Evolutionary conservation across 2,888 invertebrate genomes (phyloP).

Genomic region (Ramazzottius varieornatus): DNA sequence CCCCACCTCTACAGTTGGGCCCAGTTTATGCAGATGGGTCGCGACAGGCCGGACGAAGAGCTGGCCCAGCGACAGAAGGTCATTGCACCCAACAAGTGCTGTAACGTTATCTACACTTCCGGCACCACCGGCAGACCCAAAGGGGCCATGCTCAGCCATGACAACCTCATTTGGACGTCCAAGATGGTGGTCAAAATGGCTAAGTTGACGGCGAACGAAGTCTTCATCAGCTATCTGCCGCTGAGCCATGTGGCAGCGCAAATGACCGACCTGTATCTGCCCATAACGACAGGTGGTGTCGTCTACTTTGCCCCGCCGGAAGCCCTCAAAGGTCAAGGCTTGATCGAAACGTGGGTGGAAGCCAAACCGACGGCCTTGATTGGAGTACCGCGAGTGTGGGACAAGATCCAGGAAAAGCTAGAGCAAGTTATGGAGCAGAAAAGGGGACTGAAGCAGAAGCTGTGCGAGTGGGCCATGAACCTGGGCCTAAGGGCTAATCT

Average conservation of each 20-base stretch:
- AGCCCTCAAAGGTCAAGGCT: conserved; percentile 51
- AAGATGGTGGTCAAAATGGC: conserved; percentile 21
- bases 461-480: conserved; percentile 46
- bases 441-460: conserved; percentile 40
- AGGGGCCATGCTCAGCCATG: conserved; percentile 74
- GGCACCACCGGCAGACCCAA: conserved; percentile 57
- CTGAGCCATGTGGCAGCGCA: conserved; percentile 71
- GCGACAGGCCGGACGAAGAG: conserved; percentile 38
- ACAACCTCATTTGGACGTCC: conserved; percentile 42
- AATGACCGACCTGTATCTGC: conserved; percentile 47
- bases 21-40: conserved; percentile 45
- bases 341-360: conserved; percentile 44
- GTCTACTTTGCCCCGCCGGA: conserved; percentile 74
- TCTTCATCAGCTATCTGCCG: conserved; percentile 51
- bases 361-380: conserved; percentile 57
- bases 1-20: conserved; percentile 38
- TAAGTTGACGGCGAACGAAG: conserved; percentile 25
- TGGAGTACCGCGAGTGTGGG: conserved; percentile 77
- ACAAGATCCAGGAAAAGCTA: conserved; percentile 71
- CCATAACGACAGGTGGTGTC: conserved; percentile 36
- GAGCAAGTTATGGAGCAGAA: conserved; percentile 41
- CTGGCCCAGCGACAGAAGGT: conserved; percentile 38
- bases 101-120: conserved; percentile 49
- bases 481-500: conserved; percentile 35
- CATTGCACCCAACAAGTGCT: conserved; percentile 53